Base-by-base conservation (phyloP, 2,113 vertebrate genomes). In the Dromiciops gliroides region DNA sequence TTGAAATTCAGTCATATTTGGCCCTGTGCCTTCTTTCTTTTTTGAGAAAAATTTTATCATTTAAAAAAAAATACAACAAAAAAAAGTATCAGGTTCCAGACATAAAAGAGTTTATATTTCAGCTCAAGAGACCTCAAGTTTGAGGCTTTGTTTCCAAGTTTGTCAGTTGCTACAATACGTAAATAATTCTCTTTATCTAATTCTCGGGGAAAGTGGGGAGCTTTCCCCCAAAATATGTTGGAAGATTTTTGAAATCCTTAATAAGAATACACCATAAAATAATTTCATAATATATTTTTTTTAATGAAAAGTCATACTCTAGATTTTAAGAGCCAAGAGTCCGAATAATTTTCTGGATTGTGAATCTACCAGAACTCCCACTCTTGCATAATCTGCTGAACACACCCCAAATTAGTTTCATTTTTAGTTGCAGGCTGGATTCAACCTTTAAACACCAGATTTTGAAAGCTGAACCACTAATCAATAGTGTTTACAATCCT, bases 101-200 rank as follows among this genome's bases (percentile, higher is more conserved):
- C 92, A 83, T 95, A 48, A 95, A 44, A 28, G 48, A 53, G 90
- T 92, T 44, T 88, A 92, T 51, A 89, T 90, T 95, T 90, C 48
- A 67, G 8, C 19, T 95, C 44, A 89, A 48, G 52, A n/a, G 51
- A 91, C n/a, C 91, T 91, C 92, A 95, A 23, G 88, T 93, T 67
- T 89, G 56, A 47, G 56, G 47, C 47, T 94, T 44, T 92, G n/a
- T 90, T 75, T 91, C 50, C 37, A 95, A 51, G 48, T 90, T 90
- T 92, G 48, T 91, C 49, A 52, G 50, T 19, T 53, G 52, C 60
- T 50, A 19, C 48, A 93, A 93, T 12, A 28, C 89, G 48, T 48
- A 93, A 91, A 56, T 94, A 89, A 50, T 56, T 88, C 48, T 26
- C 28, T 88, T 31, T 56, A 56, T 95, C 24, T 92, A 47, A 94